Conservation (phyloP, 1,140 invertebrate genomes). For the Holotrichia oblita region DNA sequence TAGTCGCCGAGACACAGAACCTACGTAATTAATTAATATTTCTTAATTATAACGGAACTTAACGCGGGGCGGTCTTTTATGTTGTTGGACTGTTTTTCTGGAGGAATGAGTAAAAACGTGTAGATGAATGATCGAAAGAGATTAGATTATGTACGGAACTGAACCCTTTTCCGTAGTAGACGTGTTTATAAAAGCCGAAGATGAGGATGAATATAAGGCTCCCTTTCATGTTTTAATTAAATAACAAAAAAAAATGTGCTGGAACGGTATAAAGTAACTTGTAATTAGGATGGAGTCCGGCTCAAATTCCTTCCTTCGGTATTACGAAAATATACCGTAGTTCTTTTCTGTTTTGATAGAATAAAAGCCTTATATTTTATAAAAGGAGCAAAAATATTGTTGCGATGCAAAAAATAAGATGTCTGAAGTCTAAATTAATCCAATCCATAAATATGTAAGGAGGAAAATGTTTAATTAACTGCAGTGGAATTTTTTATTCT, state of each 20-base stretch:
- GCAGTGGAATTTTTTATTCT: too few relatives aligned
- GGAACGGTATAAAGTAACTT: too few relatives aligned
- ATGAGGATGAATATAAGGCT: neutral
- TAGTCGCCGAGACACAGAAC: neutral
- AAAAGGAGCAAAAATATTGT: too few relatives aligned
- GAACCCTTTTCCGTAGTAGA: neutral
- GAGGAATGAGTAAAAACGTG: neutral
- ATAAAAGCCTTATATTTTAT: too few relatives aligned
- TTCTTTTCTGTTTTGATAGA: too few relatives aligned
- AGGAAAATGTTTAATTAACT: too few relatives aligned
- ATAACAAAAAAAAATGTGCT: neutral
- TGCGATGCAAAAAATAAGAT: too few relatives aligned
- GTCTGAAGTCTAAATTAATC: too few relatives aligned
- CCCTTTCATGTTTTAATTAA: constrained; percentile 4
- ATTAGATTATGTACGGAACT: neutral
- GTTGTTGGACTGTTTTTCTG: neutral
- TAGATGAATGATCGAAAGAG: neutral
- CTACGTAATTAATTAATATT: constrained; percentile 12
- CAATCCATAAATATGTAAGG: too few relatives aligned
- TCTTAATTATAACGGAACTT: constrained; percentile 6
- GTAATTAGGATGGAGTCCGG: too few relatives aligned
- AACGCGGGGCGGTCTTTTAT: neutral
- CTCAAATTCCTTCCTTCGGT: too few relatives aligned
- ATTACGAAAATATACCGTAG: too few relatives aligned
- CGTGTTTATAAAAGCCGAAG: neutral